Evolutionary conservation across 2,888 invertebrate species (phyloP).

Genomic region (Cyclophora punctaria): DNA sequence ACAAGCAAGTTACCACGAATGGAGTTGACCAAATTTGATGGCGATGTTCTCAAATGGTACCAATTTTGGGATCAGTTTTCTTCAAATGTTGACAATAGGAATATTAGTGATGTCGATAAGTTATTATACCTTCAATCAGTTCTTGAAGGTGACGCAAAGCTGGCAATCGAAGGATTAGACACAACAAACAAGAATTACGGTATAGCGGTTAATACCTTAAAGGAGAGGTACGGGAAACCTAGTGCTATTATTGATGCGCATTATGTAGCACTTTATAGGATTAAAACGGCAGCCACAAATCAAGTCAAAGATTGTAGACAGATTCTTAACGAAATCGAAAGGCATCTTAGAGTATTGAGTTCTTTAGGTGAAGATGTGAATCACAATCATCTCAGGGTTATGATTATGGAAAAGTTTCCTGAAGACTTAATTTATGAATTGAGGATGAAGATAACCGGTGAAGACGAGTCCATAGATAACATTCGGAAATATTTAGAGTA

Average conservation of each 20-base stretch:
- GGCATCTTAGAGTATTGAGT: slow-evolving; percentile 18
- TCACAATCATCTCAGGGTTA: slow-evolving; percentile 12
- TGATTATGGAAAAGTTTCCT: slow-evolving; percentile 7
- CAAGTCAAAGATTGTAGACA: slow-evolving; percentile 5
- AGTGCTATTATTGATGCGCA: slow-evolving; percentile 11
- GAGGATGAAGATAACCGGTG: neutral
- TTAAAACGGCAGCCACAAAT: slow-evolving; percentile 4
- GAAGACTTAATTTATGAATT: slow-evolving; percentile 1
- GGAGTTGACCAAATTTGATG: slow-evolving; percentile 15
- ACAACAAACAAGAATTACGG: slow-evolving; percentile 15
- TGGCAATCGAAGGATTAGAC: slow-evolving; percentile 5
- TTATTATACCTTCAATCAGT: slow-evolving; percentile 16
- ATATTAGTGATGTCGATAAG: slow-evolving; percentile 18
- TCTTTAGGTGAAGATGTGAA: slow-evolving; percentile 21
- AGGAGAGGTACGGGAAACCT: neutral
- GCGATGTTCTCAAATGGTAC: slow-evolving; percentile 17
- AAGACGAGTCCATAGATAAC: neutral
- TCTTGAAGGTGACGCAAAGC: neutral
- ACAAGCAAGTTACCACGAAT: neutral
- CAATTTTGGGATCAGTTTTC: slow-evolving; percentile 23
- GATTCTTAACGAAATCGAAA: slow-evolving; percentile 15
- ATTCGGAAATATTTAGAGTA: slow-evolving; percentile 1
- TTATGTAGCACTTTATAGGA: slow-evolving; percentile 13
- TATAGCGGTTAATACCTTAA: neutral
- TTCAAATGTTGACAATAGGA: slow-evolving; percentile 14